Evolutionary conservation across 2,888 invertebrate genomes (phyloP).

Genomic region (Epinotia nisella): DNA sequence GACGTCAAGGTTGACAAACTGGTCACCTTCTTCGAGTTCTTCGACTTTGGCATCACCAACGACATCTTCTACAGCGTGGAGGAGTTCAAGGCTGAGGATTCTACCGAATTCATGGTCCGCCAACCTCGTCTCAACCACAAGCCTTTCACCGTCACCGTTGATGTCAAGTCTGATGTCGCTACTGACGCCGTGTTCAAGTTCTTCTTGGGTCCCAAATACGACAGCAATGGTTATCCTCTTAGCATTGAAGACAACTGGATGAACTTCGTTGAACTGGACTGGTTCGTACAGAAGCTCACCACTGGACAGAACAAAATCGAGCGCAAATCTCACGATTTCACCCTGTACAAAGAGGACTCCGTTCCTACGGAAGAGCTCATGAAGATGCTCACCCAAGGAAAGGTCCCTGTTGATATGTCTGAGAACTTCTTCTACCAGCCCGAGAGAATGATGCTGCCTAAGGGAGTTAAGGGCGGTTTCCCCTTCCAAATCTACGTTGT

Average conservation of each 20-base stretch:
- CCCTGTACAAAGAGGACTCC: conserved; percentile 86
- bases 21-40: conserved; percentile 85
- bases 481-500: conserved; percentile 87
- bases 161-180: conserved; percentile 70
- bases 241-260: conserved; percentile 82
- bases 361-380: conserved; percentile 85
- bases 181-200: conserved; percentile 82
- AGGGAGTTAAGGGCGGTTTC: conserved; percentile 88
- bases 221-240: conserved; percentile 77
- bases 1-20: conserved; percentile 82
- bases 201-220: conserved; percentile 86
- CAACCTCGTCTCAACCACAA: conserved; percentile 87
- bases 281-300: conserved; percentile 82
- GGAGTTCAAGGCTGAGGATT: conserved; percentile 65
- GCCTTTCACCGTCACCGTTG: conserved; percentile 77
- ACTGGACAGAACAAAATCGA: conserved; percentile 87
- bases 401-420: conserved; percentile 81
- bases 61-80: conserved; percentile 66
- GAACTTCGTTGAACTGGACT: conserved; percentile 52
- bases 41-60: conserved; percentile 68
- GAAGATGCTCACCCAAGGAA: conserved; percentile 81
- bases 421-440: conserved; percentile 86
- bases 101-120: conserved; percentile 81
- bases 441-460: conserved; percentile 88
- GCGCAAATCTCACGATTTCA: conserved; percentile 87